phyloP scores from a whole-genome alignment of 2,113 vertebrate species.

The Halichoerus grypus region DNA sequence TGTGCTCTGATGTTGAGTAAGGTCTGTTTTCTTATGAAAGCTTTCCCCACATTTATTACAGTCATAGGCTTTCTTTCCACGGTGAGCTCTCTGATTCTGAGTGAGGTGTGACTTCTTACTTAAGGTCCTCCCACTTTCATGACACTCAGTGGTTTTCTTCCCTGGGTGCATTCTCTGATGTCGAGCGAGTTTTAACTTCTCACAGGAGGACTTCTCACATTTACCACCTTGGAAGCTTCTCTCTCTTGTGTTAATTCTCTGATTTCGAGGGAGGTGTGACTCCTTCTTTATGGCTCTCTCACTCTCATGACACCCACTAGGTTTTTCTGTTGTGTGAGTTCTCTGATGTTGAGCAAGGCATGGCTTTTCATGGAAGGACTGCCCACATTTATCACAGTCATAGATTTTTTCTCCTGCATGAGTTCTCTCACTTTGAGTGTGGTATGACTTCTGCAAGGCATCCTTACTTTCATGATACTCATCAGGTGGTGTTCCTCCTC shows the following conservation, averaged over 20 bases:
- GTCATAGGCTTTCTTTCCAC: slow-evolving; percentile 53
- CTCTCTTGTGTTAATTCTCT: slow-evolving; percentile 58
- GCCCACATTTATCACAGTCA: slow-evolving; percentile 85
- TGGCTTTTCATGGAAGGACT: slow-evolving; percentile 87
- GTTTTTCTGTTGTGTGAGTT: slow-evolving; percentile 81
- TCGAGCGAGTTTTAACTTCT: slow-evolving; percentile 86
- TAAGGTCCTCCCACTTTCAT: background rate
- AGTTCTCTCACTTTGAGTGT: slow-evolving; percentile 77
- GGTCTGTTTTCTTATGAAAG: slow-evolving; percentile 68
- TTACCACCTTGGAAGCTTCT: slow-evolving; percentile 26
- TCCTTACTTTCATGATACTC: background rate
- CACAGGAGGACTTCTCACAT: slow-evolving; percentile 89
- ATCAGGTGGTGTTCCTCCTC: slow-evolving; percentile 42
- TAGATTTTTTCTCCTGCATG: slow-evolving; percentile 86
- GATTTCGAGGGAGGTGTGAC: slow-evolving; percentile 65
- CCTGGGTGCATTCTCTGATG: slow-evolving; percentile 72
- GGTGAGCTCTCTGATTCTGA: background rate
- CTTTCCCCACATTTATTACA: slow-evolving; percentile 57
- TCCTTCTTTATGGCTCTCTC: slow-evolving; percentile 70
- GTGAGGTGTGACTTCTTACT: background rate
- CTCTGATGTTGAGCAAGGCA: slow-evolving; percentile 85
- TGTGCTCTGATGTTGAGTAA: slow-evolving; percentile 70
- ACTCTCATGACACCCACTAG: background rate
- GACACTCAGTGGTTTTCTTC: background rate
- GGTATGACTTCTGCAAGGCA: slow-evolving; percentile 74